Evolutionary conservation across 2,797 vertebrate species (phyloP).

Genomic region (Rachycentron canadum): DNA sequence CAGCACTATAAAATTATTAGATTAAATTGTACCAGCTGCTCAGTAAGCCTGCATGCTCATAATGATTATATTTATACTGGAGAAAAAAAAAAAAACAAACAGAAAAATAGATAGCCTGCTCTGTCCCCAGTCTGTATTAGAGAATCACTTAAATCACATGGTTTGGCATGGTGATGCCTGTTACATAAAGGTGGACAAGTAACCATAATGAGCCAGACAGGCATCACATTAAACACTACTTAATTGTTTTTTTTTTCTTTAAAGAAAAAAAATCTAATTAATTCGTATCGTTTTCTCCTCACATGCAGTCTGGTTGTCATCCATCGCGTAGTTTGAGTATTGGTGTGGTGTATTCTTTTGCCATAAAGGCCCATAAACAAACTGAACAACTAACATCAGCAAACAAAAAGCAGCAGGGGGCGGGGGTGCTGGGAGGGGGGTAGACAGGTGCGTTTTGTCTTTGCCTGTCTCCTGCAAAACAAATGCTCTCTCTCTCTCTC

Average conservation of each 20-base stretch:
- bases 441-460: conserved; percentile 68
- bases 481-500: conserved; percentile 35
- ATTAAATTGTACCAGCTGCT: conserved; percentile 60
- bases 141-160: conserved; percentile 23
- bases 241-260: neutral
- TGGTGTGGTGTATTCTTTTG: neutral
- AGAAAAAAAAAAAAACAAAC: conserved; percentile 14
- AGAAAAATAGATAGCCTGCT: conserved; percentile 25
- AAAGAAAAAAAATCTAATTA: neutral
- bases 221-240: conserved; percentile 6
- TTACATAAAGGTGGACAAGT: conserved; percentile 4
- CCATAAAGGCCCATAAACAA: conserved; percentile 25
- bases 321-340: neutral
- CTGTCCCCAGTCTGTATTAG: conserved; percentile 8
- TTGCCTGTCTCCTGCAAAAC: conserved; percentile 51
- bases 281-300: neutral
- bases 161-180: neutral
- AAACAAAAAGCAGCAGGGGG: conserved; percentile 47
- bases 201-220: neutral
- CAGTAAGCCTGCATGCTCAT: conserved; percentile 35
- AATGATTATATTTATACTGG: conserved; percentile 41
- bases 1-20: conserved; percentile 56
- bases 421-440: neutral
- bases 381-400: conserved; percentile 25
- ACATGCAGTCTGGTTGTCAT: neutral